A percentile compares a stretch with the other conserved stretches of the same genome.
Conservation (phyloP, 2,113 vertebrate species). For the Phaethornis superciliosus region DNA sequence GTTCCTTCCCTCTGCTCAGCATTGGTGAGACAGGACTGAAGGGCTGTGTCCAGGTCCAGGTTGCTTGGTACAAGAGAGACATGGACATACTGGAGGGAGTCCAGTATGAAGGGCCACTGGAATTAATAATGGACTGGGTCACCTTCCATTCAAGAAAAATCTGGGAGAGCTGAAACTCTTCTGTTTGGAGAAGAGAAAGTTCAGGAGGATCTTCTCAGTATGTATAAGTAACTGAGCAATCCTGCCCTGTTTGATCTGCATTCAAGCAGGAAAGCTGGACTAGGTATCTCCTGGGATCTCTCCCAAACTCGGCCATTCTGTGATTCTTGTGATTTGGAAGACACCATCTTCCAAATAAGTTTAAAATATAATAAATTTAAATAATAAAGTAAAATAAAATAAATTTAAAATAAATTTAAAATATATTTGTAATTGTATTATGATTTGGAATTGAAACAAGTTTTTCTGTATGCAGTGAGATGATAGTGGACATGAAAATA, state of each 20-base stretch:
- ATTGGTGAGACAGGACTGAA: neutral
- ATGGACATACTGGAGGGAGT: neutral
- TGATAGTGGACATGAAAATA: neutral
- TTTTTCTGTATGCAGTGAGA: neutral
- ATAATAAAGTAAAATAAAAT: no score
- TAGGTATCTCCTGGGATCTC: neutral
- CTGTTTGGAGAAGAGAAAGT: neutral
- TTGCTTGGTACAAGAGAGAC: neutral
- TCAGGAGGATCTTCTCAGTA: neutral
- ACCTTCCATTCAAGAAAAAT: neutral
- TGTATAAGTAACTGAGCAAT: neutral
- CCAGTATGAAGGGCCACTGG: neutral
- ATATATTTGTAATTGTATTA: neutral
- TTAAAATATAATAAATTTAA: no score
- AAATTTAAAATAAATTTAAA: no score
- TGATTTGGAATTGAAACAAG: neutral
- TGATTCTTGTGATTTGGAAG: no score
- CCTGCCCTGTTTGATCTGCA: neutral
- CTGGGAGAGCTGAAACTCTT: neutral
- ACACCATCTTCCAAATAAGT: neutral
- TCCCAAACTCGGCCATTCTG: neutral
- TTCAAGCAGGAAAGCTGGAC: neutral
- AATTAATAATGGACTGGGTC: neutral
- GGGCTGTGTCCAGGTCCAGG: neutral
- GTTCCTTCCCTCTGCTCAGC: neutral